These are phyloP conservation scores for Orius laevigatus DNA, from an alignment of 1,140 invertebrate species.

Conservation along the genomic window DNA sequence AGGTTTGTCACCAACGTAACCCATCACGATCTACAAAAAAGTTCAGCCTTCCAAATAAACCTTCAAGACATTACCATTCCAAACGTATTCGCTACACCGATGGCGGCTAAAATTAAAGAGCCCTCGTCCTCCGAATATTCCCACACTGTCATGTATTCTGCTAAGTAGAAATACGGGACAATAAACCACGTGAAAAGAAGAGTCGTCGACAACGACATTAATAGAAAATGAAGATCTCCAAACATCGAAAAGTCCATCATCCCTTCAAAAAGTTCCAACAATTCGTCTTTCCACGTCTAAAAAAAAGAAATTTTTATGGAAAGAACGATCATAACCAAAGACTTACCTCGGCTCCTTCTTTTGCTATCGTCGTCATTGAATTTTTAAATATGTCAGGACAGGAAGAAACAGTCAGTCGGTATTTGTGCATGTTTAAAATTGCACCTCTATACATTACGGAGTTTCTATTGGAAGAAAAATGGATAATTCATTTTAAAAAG, in stretches of 20 bases:
- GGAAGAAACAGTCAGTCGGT: conserved; percentile 62
- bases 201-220: conserved; percentile 68
- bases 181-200: conserved; percentile 80
- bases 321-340: background rate
- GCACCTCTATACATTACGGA: conserved; percentile 70
- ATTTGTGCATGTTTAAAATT: conserved; percentile 69
- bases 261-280: conserved; percentile 48
- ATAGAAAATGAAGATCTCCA: conserved; percentile 56
- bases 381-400: conserved; percentile 78
- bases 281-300: conserved; percentile 61
- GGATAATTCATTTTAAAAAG: no score
- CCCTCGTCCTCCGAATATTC: conserved; percentile 50
- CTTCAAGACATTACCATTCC: conserved; percentile 53
- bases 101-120: conserved; percentile 58
- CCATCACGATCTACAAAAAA: conserved; percentile 59
- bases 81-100: conserved; percentile 75
- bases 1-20: conserved; percentile 73
- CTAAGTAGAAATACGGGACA: conserved; percentile 76
- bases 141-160: conserved; percentile 40
- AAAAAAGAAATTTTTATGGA: conserved; percentile 11
- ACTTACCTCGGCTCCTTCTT: conserved; percentile 40
- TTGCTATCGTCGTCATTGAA: conserved; percentile 70
- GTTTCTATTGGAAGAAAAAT: conserved; percentile 32
- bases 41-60: conserved; percentile 23
- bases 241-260: conserved; percentile 70